Evolutionary conservation across 2,797 vertebrate genomes (phyloP), one percentile per base, ranked within the genome.

Genomic region (Poecile montanus): DNA sequence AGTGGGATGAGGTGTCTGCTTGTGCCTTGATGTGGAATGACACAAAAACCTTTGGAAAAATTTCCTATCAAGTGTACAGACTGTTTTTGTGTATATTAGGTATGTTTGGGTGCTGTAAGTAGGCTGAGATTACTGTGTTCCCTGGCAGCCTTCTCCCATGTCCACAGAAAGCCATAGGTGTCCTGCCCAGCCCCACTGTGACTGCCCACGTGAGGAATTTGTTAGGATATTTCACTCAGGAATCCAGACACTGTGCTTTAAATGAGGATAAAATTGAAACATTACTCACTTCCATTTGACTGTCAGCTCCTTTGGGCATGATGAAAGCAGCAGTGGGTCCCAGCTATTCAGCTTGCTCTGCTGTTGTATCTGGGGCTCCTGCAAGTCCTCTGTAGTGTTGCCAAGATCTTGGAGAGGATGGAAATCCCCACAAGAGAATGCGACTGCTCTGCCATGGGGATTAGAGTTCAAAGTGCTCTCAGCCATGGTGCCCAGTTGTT

Each of bases 391-490:
- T 94, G 93, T 80, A 85, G 85, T 79, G 53, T 40, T 91, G 95
- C 90, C 79, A 88, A 85, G 68, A 60, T 68, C 82, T 76, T 63
- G 72, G 82, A 74, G 85, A 77, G 94, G 85, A 70, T 77, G 89
- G 66, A 84, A 92, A 84, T 74, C 77, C 82, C 0, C 17, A 78
- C 85, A 30, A 67, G 88, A 95, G 82, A 93, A 91, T 91, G 75
- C 0, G 5, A 9, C 27, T 16, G 20, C 66, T 70, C 47, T 0
- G 8, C 62, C 2, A 8, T 1, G 10, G 74, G 85, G 95, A 96
- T 96, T 94, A 94, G 88, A 80, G 83, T 94, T 88, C 92, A 91
- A 95, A 89, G 76, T 84, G 81, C 87, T 92, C 65, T 61, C 82
- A 78, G 34, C 54, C 84, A 9, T 1, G 14, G 61, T 57, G 71